Conservation (phyloP, 1,140 invertebrate genomes). For the Maniola jurtina region DNA sequence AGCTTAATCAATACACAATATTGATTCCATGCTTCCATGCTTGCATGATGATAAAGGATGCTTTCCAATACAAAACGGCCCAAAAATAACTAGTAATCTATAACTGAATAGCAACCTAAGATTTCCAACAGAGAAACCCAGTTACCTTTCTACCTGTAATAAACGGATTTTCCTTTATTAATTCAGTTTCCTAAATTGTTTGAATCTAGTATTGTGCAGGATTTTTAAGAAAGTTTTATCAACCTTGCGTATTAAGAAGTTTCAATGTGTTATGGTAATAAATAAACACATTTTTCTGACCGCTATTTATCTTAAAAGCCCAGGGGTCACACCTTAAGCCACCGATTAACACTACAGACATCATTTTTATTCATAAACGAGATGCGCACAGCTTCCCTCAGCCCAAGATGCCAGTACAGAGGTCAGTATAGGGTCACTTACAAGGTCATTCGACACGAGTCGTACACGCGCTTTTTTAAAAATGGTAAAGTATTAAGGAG, state of each 20-base stretch:
- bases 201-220: neutral
- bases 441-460: constrained; percentile 36
- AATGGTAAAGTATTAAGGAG: constrained; percentile 22
- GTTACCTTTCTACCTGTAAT: too few relatives aligned
- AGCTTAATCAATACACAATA: too few relatives aligned
- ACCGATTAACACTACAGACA: constrained; percentile 25
- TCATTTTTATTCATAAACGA: constrained; percentile 27
- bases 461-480: constrained; percentile 33
- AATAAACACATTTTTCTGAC: neutral
- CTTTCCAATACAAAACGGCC: too few relatives aligned
- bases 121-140: too few relatives aligned
- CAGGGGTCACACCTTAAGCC: constrained; percentile 3
- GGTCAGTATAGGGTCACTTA: constrained; percentile 41
- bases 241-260: neutral
- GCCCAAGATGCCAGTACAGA: constrained; percentile 2
- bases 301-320: neutral
- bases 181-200: neutral
- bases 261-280: neutral
- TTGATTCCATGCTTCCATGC: too few relatives aligned
- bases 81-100: too few relatives aligned
- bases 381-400: constrained; percentile 33
- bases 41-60: too few relatives aligned
- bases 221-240: neutral
- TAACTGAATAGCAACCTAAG: too few relatives aligned
- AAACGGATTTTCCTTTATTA: too few relatives aligned